phyloP scores from a whole-genome alignment of 2,113 vertebrate species.

The Onychostoma macrolepis region DNA sequence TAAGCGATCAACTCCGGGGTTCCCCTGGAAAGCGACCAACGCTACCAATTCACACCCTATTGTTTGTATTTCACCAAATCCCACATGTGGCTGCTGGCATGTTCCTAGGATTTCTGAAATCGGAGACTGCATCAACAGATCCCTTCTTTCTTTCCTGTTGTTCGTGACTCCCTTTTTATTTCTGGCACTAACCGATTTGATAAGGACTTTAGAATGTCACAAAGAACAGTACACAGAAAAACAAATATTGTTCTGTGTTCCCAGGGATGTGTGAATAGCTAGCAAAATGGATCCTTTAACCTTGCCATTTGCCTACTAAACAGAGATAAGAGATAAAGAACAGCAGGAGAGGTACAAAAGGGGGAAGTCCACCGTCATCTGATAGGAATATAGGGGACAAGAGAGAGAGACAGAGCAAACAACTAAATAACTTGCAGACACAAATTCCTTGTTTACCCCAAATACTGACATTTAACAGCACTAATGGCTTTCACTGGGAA shows the following conservation, averaged over 20 bases:
- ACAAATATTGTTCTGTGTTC: constrained; percentile 34
- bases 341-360: constrained; percentile 50
- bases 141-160: neutral
- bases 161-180: constrained; percentile 6
- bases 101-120: constrained; percentile 28
- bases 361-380: constrained; percentile 56
- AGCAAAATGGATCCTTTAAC: constrained; percentile 66
- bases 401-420: constrained; percentile 30
- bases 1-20: constrained; percentile 42
- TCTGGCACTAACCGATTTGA: neutral
- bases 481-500: neutral
- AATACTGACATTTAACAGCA: neutral
- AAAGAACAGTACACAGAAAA: constrained; percentile 31
- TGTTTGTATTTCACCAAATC: constrained; percentile 41
- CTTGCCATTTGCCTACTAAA: constrained; percentile 76
- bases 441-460: neutral
- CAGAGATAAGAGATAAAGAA: constrained; percentile 71
- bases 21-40: constrained; percentile 27
- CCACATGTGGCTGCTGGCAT: constrained; percentile 30
- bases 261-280: constrained; percentile 61
- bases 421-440: neutral
- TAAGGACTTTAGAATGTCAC: neutral
- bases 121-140: constrained; percentile 9
- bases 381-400: constrained; percentile 32
- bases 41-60: constrained; percentile 35